Base-by-base conservation (phyloP, 2,888 invertebrate species). In the Chrysolina americana region DNA sequence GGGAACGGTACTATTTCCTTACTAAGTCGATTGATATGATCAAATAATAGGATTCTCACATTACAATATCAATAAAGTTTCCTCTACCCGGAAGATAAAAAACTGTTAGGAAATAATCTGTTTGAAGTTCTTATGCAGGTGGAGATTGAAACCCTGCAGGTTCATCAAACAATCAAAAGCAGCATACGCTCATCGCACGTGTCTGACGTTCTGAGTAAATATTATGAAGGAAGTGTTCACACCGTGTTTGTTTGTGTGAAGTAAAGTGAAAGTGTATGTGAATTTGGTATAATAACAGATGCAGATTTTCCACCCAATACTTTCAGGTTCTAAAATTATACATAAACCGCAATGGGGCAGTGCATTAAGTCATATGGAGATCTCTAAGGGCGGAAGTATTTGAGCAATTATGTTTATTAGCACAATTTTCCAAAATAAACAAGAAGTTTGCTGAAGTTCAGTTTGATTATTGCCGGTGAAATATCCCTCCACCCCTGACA, bases 101-200 rank as follows among this genome's bases (percentile, higher is more conserved):
- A 48, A 9, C 48, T 8, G 17, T 48, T 3, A 5, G 48, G 48
- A 48, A 17, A 17, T 8, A 17, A 17, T 48, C 17, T 48, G 17
- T 48, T 17, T 48, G 17, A 48, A 8, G 48, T 48, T 48, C 6
- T 48, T 48, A 48, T 48, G 48, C 10, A 48, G n/a, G 48, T 17
- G 9, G 17, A 48, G 48, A 17, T 48, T 48, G 48, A 48, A 17
- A 48, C 17, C 17, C 8, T 48, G n/a, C 48, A 48, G 48, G 17
- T 48, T 17, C 48, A 48, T 48, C 48, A 48, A 48, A 48, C 48
- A 48, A n/a, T 48, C 48, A 17, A 17, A 48, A 48, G 36, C 17
- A 17, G 48, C 17, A 17, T 17, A 48, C 48, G 17, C 8, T 48
- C 48, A 48, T 48, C 17, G 48, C 48, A 48, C 48, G 48, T 48